Percentiles rank a stretch among this genome's conserved stretches.
phyloP scores from a whole-genome alignment of 2,113 vertebrate species.

The Carlito syrichta region DNA sequence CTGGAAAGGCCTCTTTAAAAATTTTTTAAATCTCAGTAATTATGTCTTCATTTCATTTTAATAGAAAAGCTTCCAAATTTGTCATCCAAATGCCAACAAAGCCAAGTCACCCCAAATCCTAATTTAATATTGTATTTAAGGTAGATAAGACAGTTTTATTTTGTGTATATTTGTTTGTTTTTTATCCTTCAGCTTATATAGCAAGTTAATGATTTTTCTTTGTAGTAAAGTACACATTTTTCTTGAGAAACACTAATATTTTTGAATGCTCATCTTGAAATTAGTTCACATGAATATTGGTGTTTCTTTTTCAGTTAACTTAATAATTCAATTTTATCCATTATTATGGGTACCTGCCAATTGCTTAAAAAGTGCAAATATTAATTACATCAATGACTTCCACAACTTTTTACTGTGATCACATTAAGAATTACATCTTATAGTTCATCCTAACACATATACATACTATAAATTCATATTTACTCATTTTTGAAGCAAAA shows the following conservation, averaged over 20 bases:
- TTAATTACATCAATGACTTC: neutral
- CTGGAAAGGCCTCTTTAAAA: neutral
- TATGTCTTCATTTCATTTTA: neutral
- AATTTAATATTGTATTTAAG: neutral
- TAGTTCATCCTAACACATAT: neutral
- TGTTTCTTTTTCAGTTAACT: neutral
- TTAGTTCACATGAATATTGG: neutral
- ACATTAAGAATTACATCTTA: neutral
- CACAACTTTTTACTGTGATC: neutral
- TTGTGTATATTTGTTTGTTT: neutral
- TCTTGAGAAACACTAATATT: neutral
- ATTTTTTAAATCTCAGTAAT: neutral
- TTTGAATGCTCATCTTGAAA: neutral
- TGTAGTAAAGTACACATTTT: neutral
- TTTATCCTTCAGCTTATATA: neutral
- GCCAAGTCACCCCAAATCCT: neutral
- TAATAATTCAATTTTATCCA: conserved; percentile 9
- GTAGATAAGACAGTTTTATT: neutral
- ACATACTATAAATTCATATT: neutral
- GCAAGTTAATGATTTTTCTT: conserved; percentile 20
- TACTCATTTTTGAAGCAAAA: neutral
- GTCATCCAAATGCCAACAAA: neutral
- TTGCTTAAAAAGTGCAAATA: neutral
- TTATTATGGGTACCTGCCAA: neutral
- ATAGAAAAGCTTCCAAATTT: neutral